Evolutionary conservation across 1,140 invertebrate species (phyloP), one percentile per base, ranked within the genome.

Genomic region (Druon quercuslanigerum): DNA sequence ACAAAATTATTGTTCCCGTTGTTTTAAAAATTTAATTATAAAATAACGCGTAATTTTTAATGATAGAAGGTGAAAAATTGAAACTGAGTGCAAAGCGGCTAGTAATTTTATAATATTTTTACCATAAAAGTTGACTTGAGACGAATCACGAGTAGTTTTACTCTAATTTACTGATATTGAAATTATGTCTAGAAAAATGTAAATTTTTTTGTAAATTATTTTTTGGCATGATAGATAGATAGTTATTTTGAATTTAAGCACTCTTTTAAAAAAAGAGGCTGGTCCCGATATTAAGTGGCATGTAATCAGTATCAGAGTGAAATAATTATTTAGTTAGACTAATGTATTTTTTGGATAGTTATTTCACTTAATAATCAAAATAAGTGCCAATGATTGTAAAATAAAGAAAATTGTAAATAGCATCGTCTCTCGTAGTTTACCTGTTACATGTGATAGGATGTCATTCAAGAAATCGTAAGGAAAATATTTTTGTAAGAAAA

Each of bases 401-500:
- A 33, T 25, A 12, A 33, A 66, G 20, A 25, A 40, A 40, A 17
- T 73, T 72, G 72, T 73, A 73, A 73, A 73, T 73, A 66, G 60
- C 60, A 66, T 60, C 57, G 4, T 85, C 78, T 54, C 76, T 17
- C 19, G 5, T 78, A 76, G 52, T 74, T 46, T 66, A 33, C 16
- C n/a, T 83, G 51, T 74, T 57, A 7, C 40, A 66, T 14, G 16
- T 66, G 40, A 33, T 9, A 40, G 17, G 52, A 17, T 54, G 17
- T 54, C 52, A 46, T 77, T 74, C 25, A 50, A 51, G 57, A 72
- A 0, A 50, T 17, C 73, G 56, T 25, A 75, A 78, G 33, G 56
- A 33, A 84, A 46, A 66, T 84, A 81, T 80, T 77, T 77, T 79
- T 84, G 66, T 75, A 78, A 76, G n/a, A 54, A 78, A 74, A 19